phyloP scores from a whole-genome alignment of 2,113 vertebrate species.

The Casuarius casuarius region DNA sequence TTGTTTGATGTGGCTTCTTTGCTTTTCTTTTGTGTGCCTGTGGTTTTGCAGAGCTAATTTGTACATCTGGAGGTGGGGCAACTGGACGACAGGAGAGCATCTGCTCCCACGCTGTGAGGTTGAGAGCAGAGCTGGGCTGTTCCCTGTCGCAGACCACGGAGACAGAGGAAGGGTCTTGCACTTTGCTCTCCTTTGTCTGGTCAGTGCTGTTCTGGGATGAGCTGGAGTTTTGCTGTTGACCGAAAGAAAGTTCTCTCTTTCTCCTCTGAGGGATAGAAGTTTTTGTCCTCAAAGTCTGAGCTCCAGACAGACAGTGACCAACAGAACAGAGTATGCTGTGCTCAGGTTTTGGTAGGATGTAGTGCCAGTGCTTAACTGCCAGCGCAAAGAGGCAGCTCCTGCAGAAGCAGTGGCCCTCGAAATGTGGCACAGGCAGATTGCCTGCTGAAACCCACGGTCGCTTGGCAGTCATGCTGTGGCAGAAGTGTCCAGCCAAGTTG shows the following conservation, averaged over 20 bases:
- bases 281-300: neutral
- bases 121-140: neutral
- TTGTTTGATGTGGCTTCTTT: neutral
- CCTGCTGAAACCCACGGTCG: neutral
- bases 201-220: neutral
- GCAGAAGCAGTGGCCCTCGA: slow-evolving; percentile 25
- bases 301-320: neutral
- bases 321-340: neutral
- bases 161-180: neutral
- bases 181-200: neutral
- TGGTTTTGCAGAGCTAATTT: neutral
- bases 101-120: fast-evolving
- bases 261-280: neutral
- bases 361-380: neutral
- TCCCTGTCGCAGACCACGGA: neutral
- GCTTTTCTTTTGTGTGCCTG: neutral
- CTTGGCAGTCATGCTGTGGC: slow-evolving; percentile 63
- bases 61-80: neutral
- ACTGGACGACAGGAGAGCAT: neutral
- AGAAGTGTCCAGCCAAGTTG: slow-evolving; percentile 55
- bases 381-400: neutral
- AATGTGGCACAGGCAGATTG: slow-evolving; percentile 28
- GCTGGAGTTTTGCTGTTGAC: neutral
- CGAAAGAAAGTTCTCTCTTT: neutral
- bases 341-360: neutral